Conservation (phyloP, 2,113 vertebrate species). For the Galeopterus variegatus region DNA sequence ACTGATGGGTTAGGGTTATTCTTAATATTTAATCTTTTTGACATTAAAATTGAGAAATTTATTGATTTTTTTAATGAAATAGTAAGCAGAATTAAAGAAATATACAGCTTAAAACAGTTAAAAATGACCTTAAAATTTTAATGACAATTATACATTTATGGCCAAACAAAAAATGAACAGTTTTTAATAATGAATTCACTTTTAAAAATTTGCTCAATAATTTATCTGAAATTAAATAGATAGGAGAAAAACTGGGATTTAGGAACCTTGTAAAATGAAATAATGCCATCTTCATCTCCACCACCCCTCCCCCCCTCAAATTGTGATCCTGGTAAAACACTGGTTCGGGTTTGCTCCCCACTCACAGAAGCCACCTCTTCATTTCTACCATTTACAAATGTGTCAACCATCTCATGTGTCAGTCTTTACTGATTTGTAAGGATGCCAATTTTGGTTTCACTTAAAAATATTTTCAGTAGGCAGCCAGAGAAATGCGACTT, state of each 20-base stretch:
- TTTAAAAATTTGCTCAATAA: conserved; percentile 48
- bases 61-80: conserved; percentile 61
- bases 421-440: not conserved
- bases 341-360: not conserved
- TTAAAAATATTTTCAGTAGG: conserved; percentile 65
- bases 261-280: conserved; percentile 45
- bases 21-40: conserved; percentile 8
- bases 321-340: not conserved
- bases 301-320: not conserved
- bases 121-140: conserved; percentile 41
- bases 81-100: conserved; percentile 60
- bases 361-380: not conserved
- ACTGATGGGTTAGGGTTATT: not conserved
- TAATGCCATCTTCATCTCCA: conserved; percentile 27
- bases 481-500: conserved; percentile 46
- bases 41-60: conserved; percentile 64
- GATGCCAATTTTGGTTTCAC: conserved; percentile 51
- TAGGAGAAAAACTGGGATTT: not conserved
- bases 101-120: conserved; percentile 33
- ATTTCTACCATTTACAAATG: not conserved
- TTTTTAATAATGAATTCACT: conserved; percentile 53
- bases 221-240: conserved; percentile 67
- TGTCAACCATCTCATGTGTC: not conserved
- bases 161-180: conserved; percentile 15
- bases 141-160: conserved; percentile 35